A percentile compares a stretch with the other conserved stretches of the same genome.
These are phyloP conservation scores for Teleiodes luculella DNA, from an alignment of 2,888 invertebrate genomes.

Conservation along the genomic window DNA sequence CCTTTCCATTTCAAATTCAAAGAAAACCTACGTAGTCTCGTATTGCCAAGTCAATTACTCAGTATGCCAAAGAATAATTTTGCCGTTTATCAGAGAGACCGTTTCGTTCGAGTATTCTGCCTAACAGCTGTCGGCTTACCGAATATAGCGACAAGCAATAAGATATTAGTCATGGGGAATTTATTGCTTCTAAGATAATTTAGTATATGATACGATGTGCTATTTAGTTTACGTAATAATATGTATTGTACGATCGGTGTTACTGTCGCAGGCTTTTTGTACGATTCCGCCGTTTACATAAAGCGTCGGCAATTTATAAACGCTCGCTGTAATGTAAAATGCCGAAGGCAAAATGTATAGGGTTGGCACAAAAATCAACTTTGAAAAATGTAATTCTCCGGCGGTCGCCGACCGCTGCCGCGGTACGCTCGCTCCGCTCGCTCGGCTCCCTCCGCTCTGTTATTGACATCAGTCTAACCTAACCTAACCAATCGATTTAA, in stretches of 20 bases:
- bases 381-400: no score
- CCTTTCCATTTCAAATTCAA: not conserved
- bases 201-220: not conserved
- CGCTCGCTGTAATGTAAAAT: no score
- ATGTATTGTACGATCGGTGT: not conserved
- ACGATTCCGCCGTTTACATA: no score
- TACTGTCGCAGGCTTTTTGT: no score
- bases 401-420: no score
- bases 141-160: not conserved
- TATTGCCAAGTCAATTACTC: not conserved
- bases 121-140: not conserved
- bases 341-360: no score
- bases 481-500: no score
- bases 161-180: not conserved
- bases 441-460: no score
- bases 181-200: not conserved
- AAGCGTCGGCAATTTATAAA: no score
- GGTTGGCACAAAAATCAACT: no score
- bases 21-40: not conserved
- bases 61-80: not conserved
- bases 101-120: not conserved
- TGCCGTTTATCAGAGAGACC: not conserved
- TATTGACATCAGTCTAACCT: no score
- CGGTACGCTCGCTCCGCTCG: no score
- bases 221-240: not conserved